A percentile compares a stretch with the other conserved stretches of the same genome.
Conservation (phyloP, 2,888 invertebrate genomes). For the Aphodius granarius region DNA sequence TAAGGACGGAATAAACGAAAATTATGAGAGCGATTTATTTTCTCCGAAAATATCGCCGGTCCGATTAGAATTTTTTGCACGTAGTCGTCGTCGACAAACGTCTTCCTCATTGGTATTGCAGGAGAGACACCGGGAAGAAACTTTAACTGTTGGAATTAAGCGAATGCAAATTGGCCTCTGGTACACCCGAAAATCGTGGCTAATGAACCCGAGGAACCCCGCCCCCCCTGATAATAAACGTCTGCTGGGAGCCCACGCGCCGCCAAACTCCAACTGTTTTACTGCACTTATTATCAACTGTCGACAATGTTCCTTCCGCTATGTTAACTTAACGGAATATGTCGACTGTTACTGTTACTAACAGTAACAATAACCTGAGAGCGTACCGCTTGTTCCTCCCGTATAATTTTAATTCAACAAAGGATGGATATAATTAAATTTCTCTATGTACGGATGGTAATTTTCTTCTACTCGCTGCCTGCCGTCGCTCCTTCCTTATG, state of each 20-base stretch:
- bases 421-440: conserved; percentile 24
- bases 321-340: not conserved
- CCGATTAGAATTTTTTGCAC: not conserved
- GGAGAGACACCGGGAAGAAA: not conserved
- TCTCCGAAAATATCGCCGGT: not conserved
- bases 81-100: not conserved
- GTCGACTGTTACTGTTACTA: not conserved
- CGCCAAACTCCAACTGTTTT: not conserved
- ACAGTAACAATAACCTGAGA: conserved; percentile 20
- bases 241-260: not conserved
- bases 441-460: conserved; percentile 5
- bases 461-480: not conserved
- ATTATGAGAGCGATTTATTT: not conserved
- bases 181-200: not conserved
- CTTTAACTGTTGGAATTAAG: not conserved
- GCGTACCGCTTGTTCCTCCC: conserved; percentile 8
- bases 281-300: not conserved
- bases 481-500: not conserved
- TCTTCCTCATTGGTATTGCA: not conserved
- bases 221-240: not conserved
- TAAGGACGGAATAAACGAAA: not conserved
- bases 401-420: conserved; percentile 22
- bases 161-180: not conserved
- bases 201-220: not conserved
- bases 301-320: not conserved